Evolutionary conservation across 2,888 invertebrate species (phyloP).

Genomic region (Pollenia griseotomentosa): DNA sequence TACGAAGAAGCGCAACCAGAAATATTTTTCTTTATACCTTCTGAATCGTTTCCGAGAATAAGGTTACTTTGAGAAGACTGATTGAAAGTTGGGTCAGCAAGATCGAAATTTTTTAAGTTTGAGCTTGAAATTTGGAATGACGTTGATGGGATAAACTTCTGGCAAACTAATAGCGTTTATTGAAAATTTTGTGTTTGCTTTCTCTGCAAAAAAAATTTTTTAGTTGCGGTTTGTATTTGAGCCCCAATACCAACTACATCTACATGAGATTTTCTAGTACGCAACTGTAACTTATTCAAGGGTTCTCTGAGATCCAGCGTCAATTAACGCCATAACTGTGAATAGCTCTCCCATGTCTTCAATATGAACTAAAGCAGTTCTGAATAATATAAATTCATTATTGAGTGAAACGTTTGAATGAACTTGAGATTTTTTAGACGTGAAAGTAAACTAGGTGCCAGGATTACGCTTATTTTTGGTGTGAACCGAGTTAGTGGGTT

Average conservation of each 20-base stretch:
- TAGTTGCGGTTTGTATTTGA: no score
- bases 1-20: neutral
- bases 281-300: no score
- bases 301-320: constrained; percentile 36
- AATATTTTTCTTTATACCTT: constrained; percentile 8
- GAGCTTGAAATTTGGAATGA: constrained; percentile 8
- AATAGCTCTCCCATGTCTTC: neutral
- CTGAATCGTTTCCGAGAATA: constrained; percentile 5
- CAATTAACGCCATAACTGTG: constrained; percentile 40
- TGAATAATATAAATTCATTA: neutral
- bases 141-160: neutral
- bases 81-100: constrained; percentile 28
- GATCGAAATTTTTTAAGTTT: neutral
- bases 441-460: neutral
- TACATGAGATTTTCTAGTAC: no score
- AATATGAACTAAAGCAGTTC: neutral
- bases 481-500: neutral
- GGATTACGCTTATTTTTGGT: neutral
- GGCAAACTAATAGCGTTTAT: constrained; percentile 2
- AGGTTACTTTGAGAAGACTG: constrained; percentile 4
- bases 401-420: neutral
- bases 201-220: no score
- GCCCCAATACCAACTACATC: no score
- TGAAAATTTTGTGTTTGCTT: neutral
- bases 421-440: neutral